Percentiles rank a stretch among this genome's conserved stretches.
Conservation (phyloP, 2,113 vertebrate genomes). For the Myrmophylax atrothorax region DNA sequence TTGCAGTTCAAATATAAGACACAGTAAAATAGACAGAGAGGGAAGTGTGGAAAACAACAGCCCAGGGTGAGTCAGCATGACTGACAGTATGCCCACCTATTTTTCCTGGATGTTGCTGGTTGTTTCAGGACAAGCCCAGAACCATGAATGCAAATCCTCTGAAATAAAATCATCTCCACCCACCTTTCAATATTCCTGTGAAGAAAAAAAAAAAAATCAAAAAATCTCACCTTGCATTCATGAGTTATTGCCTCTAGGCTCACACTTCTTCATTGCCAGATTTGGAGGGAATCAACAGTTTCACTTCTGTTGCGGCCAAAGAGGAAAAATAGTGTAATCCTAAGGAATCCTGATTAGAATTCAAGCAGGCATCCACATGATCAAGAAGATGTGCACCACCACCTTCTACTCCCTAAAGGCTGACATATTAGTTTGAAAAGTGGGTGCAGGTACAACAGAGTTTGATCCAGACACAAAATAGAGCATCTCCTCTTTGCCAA, state of each 20-base stretch:
- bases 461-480: neutral
- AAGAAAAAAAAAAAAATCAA: neutral
- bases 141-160: neutral
- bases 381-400: neutral
- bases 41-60: neutral
- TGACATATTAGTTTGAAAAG: neutral
- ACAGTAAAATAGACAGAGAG: neutral
- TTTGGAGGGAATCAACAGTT: neutral
- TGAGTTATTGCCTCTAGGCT: neutral
- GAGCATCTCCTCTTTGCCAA: neutral
- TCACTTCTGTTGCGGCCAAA: neutral
- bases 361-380: neutral
- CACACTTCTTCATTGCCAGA: neutral
- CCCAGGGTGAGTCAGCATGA: neutral
- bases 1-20: neutral
- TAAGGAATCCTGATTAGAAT: neutral
- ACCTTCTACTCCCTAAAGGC: neutral
- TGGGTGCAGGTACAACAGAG: neutral
- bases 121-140: constrained; percentile 12
- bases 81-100: neutral
- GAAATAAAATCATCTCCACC: neutral
- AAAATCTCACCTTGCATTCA: neutral
- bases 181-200: neutral
- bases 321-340: neutral
- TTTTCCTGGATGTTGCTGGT: constrained; percentile 25